Evolutionary conservation across 2,113 vertebrate species (phyloP).

Genomic region (Stigmatopora argus): DNA sequence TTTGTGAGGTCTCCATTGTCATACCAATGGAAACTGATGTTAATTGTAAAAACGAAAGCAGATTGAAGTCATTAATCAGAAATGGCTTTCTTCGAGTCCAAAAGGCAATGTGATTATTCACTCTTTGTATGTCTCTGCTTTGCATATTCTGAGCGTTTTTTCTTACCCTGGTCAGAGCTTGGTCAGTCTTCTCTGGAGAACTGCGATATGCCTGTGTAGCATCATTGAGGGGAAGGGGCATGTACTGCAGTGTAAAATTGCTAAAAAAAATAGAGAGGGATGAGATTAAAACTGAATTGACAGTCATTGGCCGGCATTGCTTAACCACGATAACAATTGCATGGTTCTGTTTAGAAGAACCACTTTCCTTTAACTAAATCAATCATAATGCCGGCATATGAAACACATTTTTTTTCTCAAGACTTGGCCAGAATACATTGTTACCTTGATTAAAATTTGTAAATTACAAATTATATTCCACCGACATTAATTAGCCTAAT

Average conservation of each 20-base stretch:
- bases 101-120: conserved; percentile 3
- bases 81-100: conserved; percentile 1
- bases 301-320: too few species aligned
- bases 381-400: too few species aligned
- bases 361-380: background rate
- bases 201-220: conserved; percentile 82
- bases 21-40: background rate
- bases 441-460: too few species aligned
- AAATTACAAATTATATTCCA: too few species aligned
- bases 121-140: background rate
- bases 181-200: conserved; percentile 80
- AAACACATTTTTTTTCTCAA: too few species aligned
- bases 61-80: conserved; percentile 32
- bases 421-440: too few species aligned
- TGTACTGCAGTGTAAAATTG: conserved; percentile 86
- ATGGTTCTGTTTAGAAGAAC: background rate
- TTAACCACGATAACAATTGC: too few species aligned
- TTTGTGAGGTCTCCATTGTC: background rate
- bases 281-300: background rate
- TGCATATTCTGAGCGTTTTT: background rate
- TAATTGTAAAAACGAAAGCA: conserved; percentile 5
- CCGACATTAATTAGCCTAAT: too few species aligned
- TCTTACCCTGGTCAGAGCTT: conserved; percentile 82
- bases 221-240: conserved; percentile 86
- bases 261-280: conserved; percentile 52